Conservation (phyloP, 2,113 vertebrate genomes). For the Hypomesus transpacificus region DNA sequence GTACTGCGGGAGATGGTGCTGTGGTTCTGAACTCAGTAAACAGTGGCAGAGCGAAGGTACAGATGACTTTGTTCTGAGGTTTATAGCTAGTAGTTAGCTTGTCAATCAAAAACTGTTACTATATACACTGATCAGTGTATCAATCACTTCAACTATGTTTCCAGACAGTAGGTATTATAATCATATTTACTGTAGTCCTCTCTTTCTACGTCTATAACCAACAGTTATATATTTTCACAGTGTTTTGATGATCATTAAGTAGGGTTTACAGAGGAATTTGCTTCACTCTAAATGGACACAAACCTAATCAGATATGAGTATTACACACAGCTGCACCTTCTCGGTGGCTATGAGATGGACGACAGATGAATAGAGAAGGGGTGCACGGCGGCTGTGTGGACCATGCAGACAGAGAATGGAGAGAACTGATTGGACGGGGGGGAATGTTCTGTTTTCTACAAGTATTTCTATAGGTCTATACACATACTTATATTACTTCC, state of each 20-base stretch:
- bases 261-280: background rate
- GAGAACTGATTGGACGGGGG: conserved; percentile 2
- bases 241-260: background rate
- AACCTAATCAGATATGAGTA: conserved; percentile 23
- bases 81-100: background rate
- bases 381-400: conserved; percentile 45
- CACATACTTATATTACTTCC: conserved; percentile 71
- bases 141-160: too few species aligned
- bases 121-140: too few species aligned
- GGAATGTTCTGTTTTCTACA: conserved; percentile 13
- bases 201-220: background rate
- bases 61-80: conserved; percentile 4
- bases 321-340: conserved; percentile 43
- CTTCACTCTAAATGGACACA: conserved; percentile 4
- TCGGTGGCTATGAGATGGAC: conserved; percentile 14
- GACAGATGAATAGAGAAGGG: conserved; percentile 31
- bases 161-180: too few species aligned
- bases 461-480: conserved; percentile 19
- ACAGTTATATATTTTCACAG: background rate
- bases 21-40: conserved; percentile 24
- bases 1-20: conserved; percentile 32
- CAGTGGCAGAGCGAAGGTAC: conserved; percentile 12
- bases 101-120: too few species aligned
- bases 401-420: conserved; percentile 44
- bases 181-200: too few species aligned